Evolutionary conservation across 2,888 invertebrate genomes (phyloP), one percentile per base, ranked within the genome.

Genomic region (Tanypteryx hageni): DNA sequence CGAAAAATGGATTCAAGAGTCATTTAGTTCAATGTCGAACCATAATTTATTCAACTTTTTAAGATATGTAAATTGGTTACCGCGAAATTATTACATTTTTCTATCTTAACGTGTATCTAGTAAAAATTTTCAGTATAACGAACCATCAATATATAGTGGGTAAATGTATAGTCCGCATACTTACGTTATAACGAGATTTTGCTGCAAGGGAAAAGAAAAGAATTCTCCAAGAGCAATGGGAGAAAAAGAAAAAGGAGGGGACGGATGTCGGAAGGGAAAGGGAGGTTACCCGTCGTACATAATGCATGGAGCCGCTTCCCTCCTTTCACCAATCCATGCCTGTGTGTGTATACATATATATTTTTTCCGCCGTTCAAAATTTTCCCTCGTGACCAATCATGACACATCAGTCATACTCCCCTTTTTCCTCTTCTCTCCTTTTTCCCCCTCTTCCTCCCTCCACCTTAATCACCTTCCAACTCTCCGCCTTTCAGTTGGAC

Each of bases 361-460:
- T 76, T 76, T 68, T 76, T 27, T 76, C 76, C 76, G 76, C 11
- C 76, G 76, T 76, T 27, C 22, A 2, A 27, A 76, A 76, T 27
- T 76, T 22, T 27, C 76, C 76, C 76, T 76, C 76, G 76, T 76
- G 76, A 76, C 76, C 76, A 76, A 76, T 76, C 76, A 27, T 76
- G 76, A 22, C 27, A 76, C 76, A 76, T 76, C 76, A 27, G 76
- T 76, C 76, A 76, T 76, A 13, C 76, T 27, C 22, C 22, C 22
- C 76, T 11, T 22, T 76, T 22, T 11, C 27, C 22, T 22, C 13
- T 10, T 4, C 5, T 1, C 27, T 27, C 76, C n/a, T n/a, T n/a
- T n/a, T n/a, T 2, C 27, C 13, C 13, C 22, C 27, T 10, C 0
- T 1, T 11, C 5, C 1, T 8, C 22, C 22, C 22, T 13, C 11